Base-by-base conservation (phyloP, 2,888 invertebrate genomes). In the Idaea aversata region DNA sequence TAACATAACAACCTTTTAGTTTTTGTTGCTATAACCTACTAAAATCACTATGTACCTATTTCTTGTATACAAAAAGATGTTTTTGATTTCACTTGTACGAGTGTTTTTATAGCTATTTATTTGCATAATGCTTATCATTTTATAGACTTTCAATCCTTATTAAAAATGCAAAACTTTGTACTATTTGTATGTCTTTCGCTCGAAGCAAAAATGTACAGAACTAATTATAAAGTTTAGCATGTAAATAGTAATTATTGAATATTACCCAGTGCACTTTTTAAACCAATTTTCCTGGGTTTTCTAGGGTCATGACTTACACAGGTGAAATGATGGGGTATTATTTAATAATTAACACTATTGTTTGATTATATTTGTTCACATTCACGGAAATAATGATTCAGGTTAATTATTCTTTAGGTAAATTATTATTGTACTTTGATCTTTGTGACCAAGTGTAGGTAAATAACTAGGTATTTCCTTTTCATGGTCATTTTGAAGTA, bases 1-100 rank as follows among this genome's bases (percentile, higher is more conserved):
- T 16, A 75, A 66, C 36, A 34, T 7, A 25, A 38, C 38, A 15
- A 63, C 15, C 35, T 63, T 47, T 59, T 10, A 25, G 34, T 16
- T 25, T 34, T 25, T 15, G 59, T 59, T n/a, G n/a, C 16, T 58
- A n/a, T 58, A 6, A 6, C 13, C 16, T 15, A n/a, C 5, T 16
- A 58, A 58, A 6, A 15, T 5, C 16, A 58, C 15, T 58, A n/a
- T 15, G 58, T 15, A 16, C 5, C 6, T 13, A 7, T 16, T 58
- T 16, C 16, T 16, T 58, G n/a, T 58, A 58, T 15, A 15, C 15
- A 3, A 13, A 13, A 58, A 58, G 15, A 58, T 16, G n/a, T 58
- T 58, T 4, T 1, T 16, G n/a, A 58, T 58, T 58, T 15, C n/a
- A 58, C 58, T 15, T 13, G n/a, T 58, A 57, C 4, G 3, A 15